Conservation (phyloP, 2,888 invertebrate species). For the Nephrotoma flavescens region DNA sequence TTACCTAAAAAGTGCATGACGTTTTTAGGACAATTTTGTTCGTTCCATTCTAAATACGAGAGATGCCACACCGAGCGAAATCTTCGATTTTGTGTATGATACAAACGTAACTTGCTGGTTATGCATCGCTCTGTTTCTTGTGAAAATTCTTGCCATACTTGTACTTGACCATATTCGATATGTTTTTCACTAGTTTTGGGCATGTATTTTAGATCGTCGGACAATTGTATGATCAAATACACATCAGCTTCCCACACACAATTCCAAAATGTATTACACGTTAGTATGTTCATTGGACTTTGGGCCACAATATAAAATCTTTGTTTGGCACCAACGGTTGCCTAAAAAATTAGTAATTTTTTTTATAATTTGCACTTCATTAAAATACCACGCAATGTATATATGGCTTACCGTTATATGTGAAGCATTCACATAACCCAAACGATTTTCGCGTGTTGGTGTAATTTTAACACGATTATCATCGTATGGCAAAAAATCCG, state of each 20-base stretch:
- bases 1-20: slow-evolving; percentile 27
- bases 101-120: slow-evolving; percentile 44
- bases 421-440: slow-evolving; percentile 87
- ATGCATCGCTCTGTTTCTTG: slow-evolving; percentile 46
- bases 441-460: slow-evolving; percentile 68
- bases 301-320: slow-evolving; percentile 65
- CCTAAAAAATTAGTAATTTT: slow-evolving; percentile 34
- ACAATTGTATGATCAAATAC: slow-evolving; percentile 63
- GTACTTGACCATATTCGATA: slow-evolving; percentile 52
- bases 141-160: slow-evolving; percentile 55
- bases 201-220: slow-evolving; percentile 47
- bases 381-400: neutral
- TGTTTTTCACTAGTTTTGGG: slow-evolving; percentile 41
- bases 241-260: slow-evolving; percentile 83
- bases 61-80: slow-evolving; percentile 65
- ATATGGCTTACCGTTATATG: slow-evolving; percentile 55
- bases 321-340: slow-evolving; percentile 67
- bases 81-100: slow-evolving; percentile 38
- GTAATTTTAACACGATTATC: slow-evolving; percentile 72
- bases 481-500: slow-evolving; percentile 72
- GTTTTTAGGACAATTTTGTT: slow-evolving; percentile 34
- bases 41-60: slow-evolving; percentile 61
- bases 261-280: slow-evolving; percentile 61
- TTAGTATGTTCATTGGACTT: slow-evolving; percentile 25
- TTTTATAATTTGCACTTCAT: neutral